A percentile compares a stretch with the other conserved stretches of the same genome.
Evolutionary conservation across 2,797 vertebrate species (phyloP).

Genomic region (Chromobotia macracanthus): DNA sequence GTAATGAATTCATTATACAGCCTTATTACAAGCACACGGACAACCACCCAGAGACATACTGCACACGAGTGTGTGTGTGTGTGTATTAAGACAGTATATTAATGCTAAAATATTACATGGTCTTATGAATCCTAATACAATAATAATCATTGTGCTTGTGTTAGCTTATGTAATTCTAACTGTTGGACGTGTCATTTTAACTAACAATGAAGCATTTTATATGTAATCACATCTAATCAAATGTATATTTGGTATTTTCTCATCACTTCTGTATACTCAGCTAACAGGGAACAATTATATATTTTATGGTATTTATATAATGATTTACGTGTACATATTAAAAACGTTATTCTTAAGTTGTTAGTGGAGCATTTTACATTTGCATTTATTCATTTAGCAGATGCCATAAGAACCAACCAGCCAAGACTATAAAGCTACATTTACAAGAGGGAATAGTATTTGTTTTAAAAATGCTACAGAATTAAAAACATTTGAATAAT

Average conservation of each 20-base stretch:
- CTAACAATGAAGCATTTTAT: neutral
- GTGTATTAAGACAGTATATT: neutral
- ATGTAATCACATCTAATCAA: neutral
- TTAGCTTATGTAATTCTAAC: neutral
- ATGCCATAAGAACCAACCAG: too few species aligned
- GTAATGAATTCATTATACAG: conserved; percentile 67
- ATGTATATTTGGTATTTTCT: neutral
- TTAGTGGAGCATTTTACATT: too few species aligned
- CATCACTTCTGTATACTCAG: neutral
- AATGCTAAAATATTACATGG: conserved; percentile 20
- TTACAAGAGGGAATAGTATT: too few species aligned
- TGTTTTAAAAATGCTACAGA: too few species aligned
- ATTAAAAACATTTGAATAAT: too few species aligned
- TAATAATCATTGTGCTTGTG: conserved; percentile 14
- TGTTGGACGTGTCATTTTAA: neutral
- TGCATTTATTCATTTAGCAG: too few species aligned
- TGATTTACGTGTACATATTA: too few species aligned
- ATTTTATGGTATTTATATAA: too few species aligned
- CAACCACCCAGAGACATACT: conserved; percentile 56
- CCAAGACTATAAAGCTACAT: too few species aligned
- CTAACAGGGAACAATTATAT: too few species aligned
- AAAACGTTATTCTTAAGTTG: too few species aligned
- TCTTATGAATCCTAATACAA: conserved; percentile 29
- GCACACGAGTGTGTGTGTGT: conserved; percentile 41
- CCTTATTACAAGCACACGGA: conserved; percentile 62